Conservation (phyloP, 2,113 vertebrate genomes). For the Nyctereutes procyonoides region DNA sequence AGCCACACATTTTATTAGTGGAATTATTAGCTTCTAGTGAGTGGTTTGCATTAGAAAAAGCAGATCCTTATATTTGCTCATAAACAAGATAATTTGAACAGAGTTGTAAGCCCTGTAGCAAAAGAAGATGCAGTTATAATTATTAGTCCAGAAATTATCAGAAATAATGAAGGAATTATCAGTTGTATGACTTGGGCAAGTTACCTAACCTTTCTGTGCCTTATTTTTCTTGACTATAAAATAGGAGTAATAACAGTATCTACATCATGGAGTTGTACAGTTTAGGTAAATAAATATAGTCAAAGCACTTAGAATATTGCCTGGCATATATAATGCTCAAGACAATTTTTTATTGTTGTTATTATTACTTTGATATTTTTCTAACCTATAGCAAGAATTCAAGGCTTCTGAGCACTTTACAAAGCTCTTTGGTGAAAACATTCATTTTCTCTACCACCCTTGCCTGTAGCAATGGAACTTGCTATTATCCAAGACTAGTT, state of each 20-base stretch:
- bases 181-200: neutral
- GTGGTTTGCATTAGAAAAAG: neutral
- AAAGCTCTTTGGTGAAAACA: conserved; percentile 6
- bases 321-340: neutral
- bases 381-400: neutral
- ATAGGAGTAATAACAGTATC: neutral
- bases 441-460: neutral
- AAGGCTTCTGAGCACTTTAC: neutral
- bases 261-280: neutral
- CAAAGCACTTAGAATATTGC: neutral
- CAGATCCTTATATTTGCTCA: neutral
- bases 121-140: conserved; percentile 9
- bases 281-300: neutral
- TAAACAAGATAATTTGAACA: neutral
- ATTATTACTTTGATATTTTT: conserved; percentile 30
- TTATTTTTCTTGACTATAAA: conserved; percentile 43
- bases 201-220: neutral
- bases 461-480: neutral
- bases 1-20: neutral
- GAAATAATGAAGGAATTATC: neutral
- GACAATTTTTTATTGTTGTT: neutral
- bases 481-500: conserved; percentile 7
- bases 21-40: neutral
- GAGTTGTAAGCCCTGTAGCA: neutral
- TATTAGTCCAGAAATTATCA: neutral